Base-by-base conservation (phyloP, 2,113 vertebrate genomes). In the Dromas ardeola region DNA sequence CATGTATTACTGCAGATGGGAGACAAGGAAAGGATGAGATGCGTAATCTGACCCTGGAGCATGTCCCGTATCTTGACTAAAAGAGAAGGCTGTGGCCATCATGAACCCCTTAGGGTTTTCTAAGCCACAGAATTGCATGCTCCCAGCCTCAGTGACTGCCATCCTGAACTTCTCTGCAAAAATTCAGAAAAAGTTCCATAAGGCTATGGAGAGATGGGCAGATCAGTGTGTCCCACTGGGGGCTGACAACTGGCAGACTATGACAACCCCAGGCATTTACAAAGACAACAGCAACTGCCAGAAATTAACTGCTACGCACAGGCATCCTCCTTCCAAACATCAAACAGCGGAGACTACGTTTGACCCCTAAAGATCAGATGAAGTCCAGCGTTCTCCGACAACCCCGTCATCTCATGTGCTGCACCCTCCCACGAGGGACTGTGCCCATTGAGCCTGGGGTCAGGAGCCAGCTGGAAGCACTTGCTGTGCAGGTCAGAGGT, bases 71-170 rank as follows among this genome's bases (percentile, higher is more conserved):
- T 36, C 36, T 43, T 52, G 40, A 43, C 47, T 55, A 20, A 73
- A 72, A 58, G 23, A 61, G 36, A 52, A 47, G 18, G 20, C 71
- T 43, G 1, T 36, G 27, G 55, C 19, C 5, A 3, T 32, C 38
- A 40, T 0, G 0, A 84, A 53, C 13, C 38, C 52, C 52, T 53
- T 22, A 36, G 8, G 1, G 5, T 49, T 56, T 83, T 30, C 43
- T 40, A 58, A 72, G 40, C 19, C 32, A 61, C 38, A 77, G 32
- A 77, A 59, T 43, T 61, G 18, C 27, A 53, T 4, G 15, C 36
- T 25, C 34, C 19, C 49, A 59, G 15, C 15, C 38, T 38, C 73
- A 52, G n/a, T 0, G 0, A 40, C 23, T 34, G 45, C 16, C 56
- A 45, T 15, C 47, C n/a, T 70, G 30, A 94, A 25, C 18, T 58